These are phyloP conservation scores for Archocentrus centrarchus DNA, from an alignment of 2,113 vertebrate genomes.

Conservation along the genomic window DNA sequence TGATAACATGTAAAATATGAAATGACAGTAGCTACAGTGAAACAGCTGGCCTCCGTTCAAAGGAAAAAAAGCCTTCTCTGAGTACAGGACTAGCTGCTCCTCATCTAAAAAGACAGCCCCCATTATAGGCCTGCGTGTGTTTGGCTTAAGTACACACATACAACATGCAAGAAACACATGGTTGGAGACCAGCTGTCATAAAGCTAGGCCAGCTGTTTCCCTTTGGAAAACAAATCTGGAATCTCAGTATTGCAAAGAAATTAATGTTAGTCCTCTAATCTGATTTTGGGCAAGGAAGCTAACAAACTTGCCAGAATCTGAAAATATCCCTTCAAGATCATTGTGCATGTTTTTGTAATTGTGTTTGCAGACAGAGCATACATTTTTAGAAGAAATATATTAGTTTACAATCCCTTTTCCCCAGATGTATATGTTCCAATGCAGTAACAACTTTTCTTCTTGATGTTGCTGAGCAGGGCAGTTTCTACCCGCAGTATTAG, in stretches of 20 bases:
- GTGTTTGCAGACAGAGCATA: background rate
- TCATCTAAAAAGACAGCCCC: background rate
- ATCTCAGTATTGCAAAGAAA: background rate
- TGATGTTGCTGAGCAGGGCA: background rate
- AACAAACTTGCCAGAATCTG: background rate
- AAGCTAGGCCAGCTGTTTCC: background rate
- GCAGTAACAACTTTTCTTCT: background rate
- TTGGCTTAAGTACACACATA: background rate
- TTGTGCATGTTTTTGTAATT: background rate
- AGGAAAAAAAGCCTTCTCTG: background rate
- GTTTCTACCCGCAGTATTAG: background rate
- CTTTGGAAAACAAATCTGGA: background rate
- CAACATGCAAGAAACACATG: background rate
- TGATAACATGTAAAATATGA: constrained; percentile 48
- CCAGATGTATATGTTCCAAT: background rate
- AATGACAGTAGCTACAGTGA: constrained; percentile 4
- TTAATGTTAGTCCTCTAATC: background rate
- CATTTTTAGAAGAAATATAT: background rate
- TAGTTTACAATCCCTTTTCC: background rate
- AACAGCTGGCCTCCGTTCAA: constrained; percentile 19
- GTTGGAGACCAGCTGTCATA: background rate
- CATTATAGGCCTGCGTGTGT: background rate
- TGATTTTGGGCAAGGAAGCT: background rate
- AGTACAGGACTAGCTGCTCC: background rate
- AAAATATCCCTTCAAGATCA: background rate